Evolutionary conservation across 2,888 invertebrate genomes (phyloP), one percentile per base, ranked within the genome.

Genomic region (Drosophila pseudotalamancana): DNA sequence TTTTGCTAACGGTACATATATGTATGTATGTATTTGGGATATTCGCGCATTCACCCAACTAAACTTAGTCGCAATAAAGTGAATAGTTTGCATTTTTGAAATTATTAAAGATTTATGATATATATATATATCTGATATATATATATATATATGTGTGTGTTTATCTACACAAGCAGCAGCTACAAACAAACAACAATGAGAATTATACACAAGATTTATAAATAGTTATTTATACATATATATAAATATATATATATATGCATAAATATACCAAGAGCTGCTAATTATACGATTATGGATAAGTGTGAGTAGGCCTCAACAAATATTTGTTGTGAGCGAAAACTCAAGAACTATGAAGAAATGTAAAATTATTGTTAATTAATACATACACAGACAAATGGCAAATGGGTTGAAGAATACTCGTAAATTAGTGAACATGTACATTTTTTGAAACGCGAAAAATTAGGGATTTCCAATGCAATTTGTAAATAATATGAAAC

Each of bases 1-100:
- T 42, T 29, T 57, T 49, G 72, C 66, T 66, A 61, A 39, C 37
- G 49, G 18, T 18, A 9, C 27, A 43, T 21, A 32, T 43, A 14
- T 29, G 32, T 62, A 25, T 63, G 51, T 42, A 48, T 37, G 18
- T 45, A 54, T 55, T 43, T 53, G 46, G 32, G 43, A 48, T 56
- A 48, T 43, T 29, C 46, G 32, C 37, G 62, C 55, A 56, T 45
- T 49, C 51, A 53, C 42, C 43, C 59, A 59, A 54, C 23, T 39
- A 54, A 50, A 60, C 50, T 68, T 69, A 66, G 61, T 50, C 57
- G 63, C 72, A 60, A 49, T 53, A 61, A 72, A 57, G 46, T 48
- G 43, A 66, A 66, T 63, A 64, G 63, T 63, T 69, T 66, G 73
- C 66, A 63, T 76, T 76, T 76, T 72, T 70, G 53, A 77, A 64